Evolutionary conservation across 2,113 vertebrate species (phyloP).

Genomic region (Oenanthe oenanthe): DNA sequence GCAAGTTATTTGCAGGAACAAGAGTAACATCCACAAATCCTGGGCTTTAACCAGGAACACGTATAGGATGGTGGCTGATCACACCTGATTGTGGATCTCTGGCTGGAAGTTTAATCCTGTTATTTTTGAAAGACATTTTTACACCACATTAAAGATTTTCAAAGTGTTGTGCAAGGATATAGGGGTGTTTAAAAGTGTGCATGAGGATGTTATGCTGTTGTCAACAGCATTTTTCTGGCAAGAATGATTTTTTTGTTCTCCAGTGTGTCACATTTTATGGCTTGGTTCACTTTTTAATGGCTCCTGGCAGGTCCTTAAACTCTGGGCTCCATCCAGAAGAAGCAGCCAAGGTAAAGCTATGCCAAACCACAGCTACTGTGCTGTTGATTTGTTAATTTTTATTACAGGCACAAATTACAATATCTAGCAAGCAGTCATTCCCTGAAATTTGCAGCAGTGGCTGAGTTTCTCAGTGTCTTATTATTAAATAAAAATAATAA

Average conservation of each 20-base stretch:
- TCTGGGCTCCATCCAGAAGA: neutral
- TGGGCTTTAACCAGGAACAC: neutral
- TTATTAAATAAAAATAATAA: neutral
- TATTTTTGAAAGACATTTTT: neutral
- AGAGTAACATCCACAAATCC: neutral
- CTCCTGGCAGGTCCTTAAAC: slow-evolving; percentile 4
- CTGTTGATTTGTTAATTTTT: slow-evolving; percentile 26
- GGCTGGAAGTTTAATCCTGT: neutral
- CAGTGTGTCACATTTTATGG: neutral
- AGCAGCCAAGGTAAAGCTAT: neutral
- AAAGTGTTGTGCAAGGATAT: neutral
- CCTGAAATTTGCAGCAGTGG: neutral
- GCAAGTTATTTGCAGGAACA: neutral
- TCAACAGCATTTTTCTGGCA: neutral
- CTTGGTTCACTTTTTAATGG: slow-evolving; percentile 5
- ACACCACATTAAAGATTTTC: neutral
- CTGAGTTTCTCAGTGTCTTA: neutral
- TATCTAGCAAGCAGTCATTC: neutral
- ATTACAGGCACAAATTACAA: neutral
- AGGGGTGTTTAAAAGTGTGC: neutral
- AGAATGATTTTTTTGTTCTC: neutral
- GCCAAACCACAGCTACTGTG: slow-evolving; percentile 27
- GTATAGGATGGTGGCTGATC: fast-evolving
- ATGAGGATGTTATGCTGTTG: neutral
- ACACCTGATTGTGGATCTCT: neutral